phyloP scores from a whole-genome alignment of 2,888 invertebrate species.

The Melolontha melolontha region DNA sequence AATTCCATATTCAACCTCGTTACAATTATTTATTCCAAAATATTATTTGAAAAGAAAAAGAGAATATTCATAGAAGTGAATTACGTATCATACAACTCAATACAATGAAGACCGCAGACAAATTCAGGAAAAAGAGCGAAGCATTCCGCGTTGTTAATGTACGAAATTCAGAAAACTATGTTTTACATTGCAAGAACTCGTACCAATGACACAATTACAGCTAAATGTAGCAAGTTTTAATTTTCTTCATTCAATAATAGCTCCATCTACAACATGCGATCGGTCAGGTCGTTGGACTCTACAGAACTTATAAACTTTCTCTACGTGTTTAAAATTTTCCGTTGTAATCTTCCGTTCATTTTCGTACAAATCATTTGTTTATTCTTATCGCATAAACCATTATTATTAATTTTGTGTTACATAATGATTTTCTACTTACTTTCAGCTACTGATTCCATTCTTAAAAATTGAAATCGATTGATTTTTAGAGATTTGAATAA shows the following conservation, averaged over 20 bases:
- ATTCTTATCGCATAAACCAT: no score
- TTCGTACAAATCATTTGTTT: no score
- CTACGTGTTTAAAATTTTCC: no score
- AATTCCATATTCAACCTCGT: conserved; percentile 5
- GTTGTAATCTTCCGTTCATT: no score
- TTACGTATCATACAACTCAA: conserved; percentile 5
- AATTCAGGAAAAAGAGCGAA: neutral
- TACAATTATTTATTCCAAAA: no score
- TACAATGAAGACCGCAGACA: conserved; percentile 13
- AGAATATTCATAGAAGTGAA: conserved; percentile 5
- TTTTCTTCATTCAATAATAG: conserved; percentile 9
- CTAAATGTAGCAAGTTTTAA: conserved; percentile 9
- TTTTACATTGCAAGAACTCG: conserved; percentile 8
- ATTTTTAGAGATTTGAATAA: conserved; percentile 1
- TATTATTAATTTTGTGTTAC: conserved; percentile 9
- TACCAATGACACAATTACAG: conserved; percentile 8
- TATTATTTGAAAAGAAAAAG: no score
- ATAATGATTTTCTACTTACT: conserved; percentile 16
- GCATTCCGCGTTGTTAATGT: no score
- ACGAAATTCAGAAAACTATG: conserved; percentile 15
- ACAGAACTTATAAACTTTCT: no score
- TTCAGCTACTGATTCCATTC: conserved; percentile 12
- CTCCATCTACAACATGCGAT: conserved; percentile 6
- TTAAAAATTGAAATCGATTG: neutral
- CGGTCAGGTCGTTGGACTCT: no score